A percentile compares a stretch with the other conserved stretches of the same genome.
phyloP scores from a whole-genome alignment of 2,888 invertebrate genomes.

The Catocala fraxini region DNA sequence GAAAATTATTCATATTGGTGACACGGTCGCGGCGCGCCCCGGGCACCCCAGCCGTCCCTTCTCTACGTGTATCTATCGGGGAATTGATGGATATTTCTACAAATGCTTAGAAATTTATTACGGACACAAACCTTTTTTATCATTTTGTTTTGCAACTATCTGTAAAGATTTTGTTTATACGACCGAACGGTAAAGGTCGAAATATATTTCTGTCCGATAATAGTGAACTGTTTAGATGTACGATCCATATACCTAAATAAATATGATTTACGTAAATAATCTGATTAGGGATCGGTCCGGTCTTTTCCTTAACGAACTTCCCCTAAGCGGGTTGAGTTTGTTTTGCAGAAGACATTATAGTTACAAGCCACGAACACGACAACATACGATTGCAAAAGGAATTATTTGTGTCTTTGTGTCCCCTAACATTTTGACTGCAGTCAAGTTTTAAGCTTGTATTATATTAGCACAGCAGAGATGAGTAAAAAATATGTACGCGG shows the following conservation, averaged over 20 bases:
- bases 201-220: constrained; percentile 25
- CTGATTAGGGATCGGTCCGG: constrained; percentile 32
- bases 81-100: constrained; percentile 56
- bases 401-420: not conserved
- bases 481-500: not conserved
- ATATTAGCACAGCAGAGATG: constrained; percentile 7
- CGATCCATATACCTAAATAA: constrained; percentile 29
- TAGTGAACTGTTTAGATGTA: constrained; percentile 21
- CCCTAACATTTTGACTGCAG: not conserved
- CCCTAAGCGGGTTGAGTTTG: constrained; percentile 21
- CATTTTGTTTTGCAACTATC: constrained; percentile 51
- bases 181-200: constrained; percentile 11
- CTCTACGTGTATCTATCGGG: constrained; percentile 34
- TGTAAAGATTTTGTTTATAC: constrained; percentile 43
- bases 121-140: constrained; percentile 54
- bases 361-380: constrained; percentile 9
- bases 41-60: constrained; percentile 28
- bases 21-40: constrained; percentile 55
- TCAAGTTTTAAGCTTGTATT: constrained; percentile 1
- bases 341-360: constrained; percentile 23
- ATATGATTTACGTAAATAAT: constrained; percentile 42
- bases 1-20: constrained; percentile 81
- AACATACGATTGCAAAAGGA: constrained; percentile 11
- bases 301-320: constrained; percentile 33
- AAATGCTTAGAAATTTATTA: constrained; percentile 64